Conservation (phyloP, 2,113 vertebrate species). For the Melanerpes formicivorus region DNA sequence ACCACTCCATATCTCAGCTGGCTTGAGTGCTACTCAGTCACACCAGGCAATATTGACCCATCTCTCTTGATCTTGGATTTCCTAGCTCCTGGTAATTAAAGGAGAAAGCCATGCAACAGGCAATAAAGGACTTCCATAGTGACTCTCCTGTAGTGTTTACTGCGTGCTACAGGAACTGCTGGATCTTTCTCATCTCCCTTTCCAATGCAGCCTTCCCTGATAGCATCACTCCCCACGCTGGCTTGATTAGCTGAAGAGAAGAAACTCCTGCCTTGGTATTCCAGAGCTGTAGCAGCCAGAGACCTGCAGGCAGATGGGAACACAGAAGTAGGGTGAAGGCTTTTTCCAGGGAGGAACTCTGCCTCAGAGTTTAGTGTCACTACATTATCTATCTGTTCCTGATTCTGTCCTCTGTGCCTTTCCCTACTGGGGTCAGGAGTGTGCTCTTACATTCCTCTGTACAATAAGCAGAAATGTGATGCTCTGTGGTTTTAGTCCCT, state of each 20-base stretch:
- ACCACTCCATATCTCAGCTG: not conserved
- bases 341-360: not conserved
- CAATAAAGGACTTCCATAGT: not conserved
- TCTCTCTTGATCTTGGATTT: not conserved
- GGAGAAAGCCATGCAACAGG: not conserved
- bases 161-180: not conserved
- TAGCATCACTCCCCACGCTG: not conserved
- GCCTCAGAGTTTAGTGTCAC: not conserved
- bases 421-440: not conserved
- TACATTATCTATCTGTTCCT: conserved; percentile 13
- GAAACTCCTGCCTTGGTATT: not conserved
- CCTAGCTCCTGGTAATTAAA: not conserved
- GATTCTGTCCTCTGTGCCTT: not conserved
- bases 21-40: not conserved
- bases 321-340: not conserved
- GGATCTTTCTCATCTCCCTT: not conserved
- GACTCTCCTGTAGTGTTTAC: not conserved
- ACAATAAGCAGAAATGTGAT: conserved; percentile 17
- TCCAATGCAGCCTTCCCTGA: not conserved
- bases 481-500: conserved; percentile 7
- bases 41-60: not conserved
- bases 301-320: not conserved
- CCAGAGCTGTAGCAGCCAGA: not conserved
- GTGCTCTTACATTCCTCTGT: conserved; percentile 4
- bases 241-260: not conserved